phyloP scores from a whole-genome alignment of 2,888 invertebrate genomes.

The Agapetus fuscipes region DNA sequence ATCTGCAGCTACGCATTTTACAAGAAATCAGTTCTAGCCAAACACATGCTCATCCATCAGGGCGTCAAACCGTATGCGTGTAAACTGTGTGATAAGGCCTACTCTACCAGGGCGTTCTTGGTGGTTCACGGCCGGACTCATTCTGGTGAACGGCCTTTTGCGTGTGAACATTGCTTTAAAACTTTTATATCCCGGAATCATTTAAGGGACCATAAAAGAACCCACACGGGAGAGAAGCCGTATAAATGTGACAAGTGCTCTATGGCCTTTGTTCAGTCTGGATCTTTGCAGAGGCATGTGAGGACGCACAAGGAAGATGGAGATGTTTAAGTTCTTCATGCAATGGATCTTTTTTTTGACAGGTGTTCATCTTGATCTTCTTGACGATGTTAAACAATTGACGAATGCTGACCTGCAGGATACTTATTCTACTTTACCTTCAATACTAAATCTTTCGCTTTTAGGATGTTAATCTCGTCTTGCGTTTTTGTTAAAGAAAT shows the following conservation, averaged over 20 bases:
- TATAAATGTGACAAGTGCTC: not conserved
- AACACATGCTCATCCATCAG: conserved; percentile 17
- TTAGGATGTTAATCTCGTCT: too few species aligned
- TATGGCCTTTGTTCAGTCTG: not conserved
- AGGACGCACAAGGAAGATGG: conserved; percentile 6
- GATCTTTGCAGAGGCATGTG: not conserved
- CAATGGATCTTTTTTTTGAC: too few species aligned
- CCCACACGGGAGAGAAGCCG: not conserved
- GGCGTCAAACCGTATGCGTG: conserved; percentile 3
- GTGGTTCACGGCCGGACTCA: not conserved
- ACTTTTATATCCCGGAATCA: not conserved
- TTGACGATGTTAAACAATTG: too few species aligned
- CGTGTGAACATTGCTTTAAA: not conserved
- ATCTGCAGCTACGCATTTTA: conserved; percentile 20
- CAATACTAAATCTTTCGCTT: too few species aligned
- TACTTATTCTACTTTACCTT: too few species aligned
- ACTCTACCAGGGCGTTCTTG: not conserved
- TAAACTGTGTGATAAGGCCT: not conserved
- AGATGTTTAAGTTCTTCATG: too few species aligned
- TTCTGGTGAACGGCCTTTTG: not conserved
- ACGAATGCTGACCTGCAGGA: too few species aligned
- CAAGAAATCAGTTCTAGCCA: conserved; percentile 18
- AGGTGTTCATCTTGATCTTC: too few species aligned
- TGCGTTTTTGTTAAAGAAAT: too few species aligned
- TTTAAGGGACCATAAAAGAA: not conserved